Conservation (phyloP, 2,113 vertebrate genomes). For the Saimiri boliviensis region DNA sequence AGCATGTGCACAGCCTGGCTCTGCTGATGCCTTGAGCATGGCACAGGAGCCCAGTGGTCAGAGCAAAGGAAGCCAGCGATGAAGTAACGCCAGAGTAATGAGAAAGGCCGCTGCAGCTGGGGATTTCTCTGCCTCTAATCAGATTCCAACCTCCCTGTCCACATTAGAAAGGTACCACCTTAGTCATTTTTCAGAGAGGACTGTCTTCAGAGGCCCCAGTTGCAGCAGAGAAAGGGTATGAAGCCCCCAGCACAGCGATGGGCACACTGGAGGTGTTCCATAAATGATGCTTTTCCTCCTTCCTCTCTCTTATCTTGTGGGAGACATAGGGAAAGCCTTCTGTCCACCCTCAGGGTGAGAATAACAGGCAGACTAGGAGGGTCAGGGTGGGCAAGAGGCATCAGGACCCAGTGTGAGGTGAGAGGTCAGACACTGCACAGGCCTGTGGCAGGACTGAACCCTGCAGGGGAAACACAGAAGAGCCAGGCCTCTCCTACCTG, state of each 20-base stretch:
- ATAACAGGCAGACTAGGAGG: background rate
- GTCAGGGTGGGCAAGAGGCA: too few relatives aligned
- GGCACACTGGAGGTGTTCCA: background rate
- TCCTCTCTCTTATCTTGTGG: background rate
- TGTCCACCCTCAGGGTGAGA: background rate
- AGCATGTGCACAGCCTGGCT: background rate
- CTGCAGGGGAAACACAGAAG: background rate
- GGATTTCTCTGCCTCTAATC: background rate
- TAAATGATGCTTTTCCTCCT: background rate
- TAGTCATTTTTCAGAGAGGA: background rate
- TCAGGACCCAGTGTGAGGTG: background rate
- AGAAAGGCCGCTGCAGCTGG: background rate
- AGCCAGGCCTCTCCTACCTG: background rate
- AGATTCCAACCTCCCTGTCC: background rate
- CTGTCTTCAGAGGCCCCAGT: background rate
- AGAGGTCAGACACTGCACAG: background rate
- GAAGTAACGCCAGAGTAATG: too few relatives aligned
- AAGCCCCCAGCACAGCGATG: background rate
- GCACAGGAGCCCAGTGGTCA: background rate
- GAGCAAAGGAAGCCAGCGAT: background rate
- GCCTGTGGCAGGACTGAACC: background rate
- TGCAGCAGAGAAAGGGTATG: background rate
- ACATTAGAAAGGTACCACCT: background rate
- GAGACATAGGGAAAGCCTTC: background rate
- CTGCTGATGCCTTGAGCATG: background rate